Conservation (phyloP, 2,113 vertebrate genomes). For the Muntiacus reevesi region DNA sequence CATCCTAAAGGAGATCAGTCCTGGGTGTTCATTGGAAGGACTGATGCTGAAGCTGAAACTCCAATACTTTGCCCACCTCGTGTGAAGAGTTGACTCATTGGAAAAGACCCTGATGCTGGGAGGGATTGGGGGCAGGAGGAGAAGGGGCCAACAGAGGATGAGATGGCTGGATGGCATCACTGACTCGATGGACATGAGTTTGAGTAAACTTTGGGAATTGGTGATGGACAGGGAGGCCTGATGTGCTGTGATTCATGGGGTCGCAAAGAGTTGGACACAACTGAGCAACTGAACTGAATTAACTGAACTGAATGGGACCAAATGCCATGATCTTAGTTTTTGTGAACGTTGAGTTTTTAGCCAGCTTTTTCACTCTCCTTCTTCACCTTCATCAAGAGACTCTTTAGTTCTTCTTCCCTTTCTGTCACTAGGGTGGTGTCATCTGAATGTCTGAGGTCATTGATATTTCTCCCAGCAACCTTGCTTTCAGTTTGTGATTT, state of each 20-base stretch:
- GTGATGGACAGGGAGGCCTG: neutral
- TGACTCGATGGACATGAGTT: accelerated
- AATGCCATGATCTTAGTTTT: neutral
- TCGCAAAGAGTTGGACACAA: accelerated
- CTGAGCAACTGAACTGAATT: neutral
- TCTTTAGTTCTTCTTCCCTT: neutral
- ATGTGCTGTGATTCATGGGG: accelerated
- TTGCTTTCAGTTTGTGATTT: neutral
- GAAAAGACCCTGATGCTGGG: neutral
- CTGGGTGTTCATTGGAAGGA: neutral
- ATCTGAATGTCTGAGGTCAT: neutral
- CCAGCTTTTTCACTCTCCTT: neutral
- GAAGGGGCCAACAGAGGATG: accelerated
- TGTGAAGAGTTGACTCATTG: accelerated
- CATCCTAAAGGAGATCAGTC: neutral
- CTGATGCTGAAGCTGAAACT: neutral
- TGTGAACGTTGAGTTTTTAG: neutral
- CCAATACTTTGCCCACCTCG: neutral
- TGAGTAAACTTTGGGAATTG: neutral
- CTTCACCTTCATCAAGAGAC: neutral
- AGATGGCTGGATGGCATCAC: neutral
- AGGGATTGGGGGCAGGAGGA: neutral
- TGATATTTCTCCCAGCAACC: neutral
- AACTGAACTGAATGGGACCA: neutral
- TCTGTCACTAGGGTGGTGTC: accelerated